Percentiles rank a stretch among this genome's conserved stretches.
Evolutionary conservation across 2,797 vertebrate genomes (phyloP).

Genomic region (Pteronotus mesoamericanus): DNA sequence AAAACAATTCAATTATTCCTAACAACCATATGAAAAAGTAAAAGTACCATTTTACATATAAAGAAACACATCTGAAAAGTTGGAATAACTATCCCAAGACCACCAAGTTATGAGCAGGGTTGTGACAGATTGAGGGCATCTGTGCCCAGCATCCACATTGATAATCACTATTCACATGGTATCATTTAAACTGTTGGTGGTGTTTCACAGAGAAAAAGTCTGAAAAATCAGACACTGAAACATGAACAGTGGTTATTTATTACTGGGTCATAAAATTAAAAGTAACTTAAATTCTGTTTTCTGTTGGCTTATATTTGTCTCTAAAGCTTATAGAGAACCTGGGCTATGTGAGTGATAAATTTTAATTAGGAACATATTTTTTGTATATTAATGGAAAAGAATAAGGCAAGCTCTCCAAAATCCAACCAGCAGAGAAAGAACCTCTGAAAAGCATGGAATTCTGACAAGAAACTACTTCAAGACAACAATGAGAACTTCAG

Average conservation of each 20-base stretch:
- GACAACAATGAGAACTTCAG: background rate
- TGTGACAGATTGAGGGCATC: background rate
- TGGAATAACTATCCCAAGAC: background rate
- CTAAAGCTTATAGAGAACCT: background rate
- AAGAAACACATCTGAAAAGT: background rate
- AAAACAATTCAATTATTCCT: background rate
- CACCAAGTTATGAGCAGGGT: background rate
- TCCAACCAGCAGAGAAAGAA: background rate
- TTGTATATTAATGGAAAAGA: background rate
- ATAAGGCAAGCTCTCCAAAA: background rate
- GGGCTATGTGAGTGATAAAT: background rate
- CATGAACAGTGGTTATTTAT: background rate
- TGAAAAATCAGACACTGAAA: background rate
- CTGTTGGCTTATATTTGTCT: background rate
- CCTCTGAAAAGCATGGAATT: background rate
- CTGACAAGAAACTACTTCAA: conserved; percentile 8
- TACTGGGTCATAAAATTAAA: background rate
- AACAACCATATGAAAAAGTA: background rate
- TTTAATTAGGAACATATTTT: background rate
- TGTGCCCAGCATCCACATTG: background rate
- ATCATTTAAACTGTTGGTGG: background rate
- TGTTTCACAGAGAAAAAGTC: background rate
- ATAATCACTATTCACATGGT: fast-evolving
- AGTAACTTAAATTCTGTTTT: background rate
- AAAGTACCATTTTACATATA: background rate